These are phyloP conservation scores for Pachymerium ferrugineum DNA, from an alignment of 2,888 invertebrate species.

Conservation along the genomic window DNA sequence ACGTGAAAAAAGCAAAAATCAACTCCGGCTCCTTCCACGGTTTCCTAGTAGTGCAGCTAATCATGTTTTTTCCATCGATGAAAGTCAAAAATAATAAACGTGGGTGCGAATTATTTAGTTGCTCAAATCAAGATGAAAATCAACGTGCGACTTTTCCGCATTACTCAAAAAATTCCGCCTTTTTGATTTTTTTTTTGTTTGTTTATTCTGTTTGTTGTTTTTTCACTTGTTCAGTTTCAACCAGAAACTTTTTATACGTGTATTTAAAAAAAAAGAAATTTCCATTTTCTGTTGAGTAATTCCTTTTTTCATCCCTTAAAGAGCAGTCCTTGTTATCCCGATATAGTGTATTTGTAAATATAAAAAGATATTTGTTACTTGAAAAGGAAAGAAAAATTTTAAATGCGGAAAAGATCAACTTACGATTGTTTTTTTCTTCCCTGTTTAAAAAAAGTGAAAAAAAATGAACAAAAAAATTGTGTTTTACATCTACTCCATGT, in stretches of 20 bases:
- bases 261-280: too few relatives aligned
- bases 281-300: too few relatives aligned
- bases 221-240: not conserved
- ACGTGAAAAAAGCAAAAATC: not conserved
- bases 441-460: not conserved
- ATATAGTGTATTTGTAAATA: too few relatives aligned
- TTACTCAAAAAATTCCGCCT: conserved; percentile 9
- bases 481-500: conserved; percentile 7
- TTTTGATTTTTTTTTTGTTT: not conserved
- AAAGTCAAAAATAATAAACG: not conserved
- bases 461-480: not conserved
- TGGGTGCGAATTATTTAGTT: conserved; percentile 18
- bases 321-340: too few relatives aligned
- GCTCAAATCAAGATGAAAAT: conserved; percentile 19
- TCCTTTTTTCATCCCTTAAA: too few relatives aligned
- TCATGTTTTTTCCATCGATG: conserved; percentile 17
- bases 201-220: not conserved
- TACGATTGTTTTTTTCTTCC: not conserved
- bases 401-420: not conserved
- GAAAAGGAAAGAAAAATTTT: too few relatives aligned
- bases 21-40: conserved; percentile 25
- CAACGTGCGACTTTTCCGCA: conserved; percentile 24
- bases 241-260: too few relatives aligned
- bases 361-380: not conserved
- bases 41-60: conserved; percentile 27